Evolutionary conservation across 1,140 invertebrate genomes (phyloP).

Genomic region (Papilio machaon): DNA sequence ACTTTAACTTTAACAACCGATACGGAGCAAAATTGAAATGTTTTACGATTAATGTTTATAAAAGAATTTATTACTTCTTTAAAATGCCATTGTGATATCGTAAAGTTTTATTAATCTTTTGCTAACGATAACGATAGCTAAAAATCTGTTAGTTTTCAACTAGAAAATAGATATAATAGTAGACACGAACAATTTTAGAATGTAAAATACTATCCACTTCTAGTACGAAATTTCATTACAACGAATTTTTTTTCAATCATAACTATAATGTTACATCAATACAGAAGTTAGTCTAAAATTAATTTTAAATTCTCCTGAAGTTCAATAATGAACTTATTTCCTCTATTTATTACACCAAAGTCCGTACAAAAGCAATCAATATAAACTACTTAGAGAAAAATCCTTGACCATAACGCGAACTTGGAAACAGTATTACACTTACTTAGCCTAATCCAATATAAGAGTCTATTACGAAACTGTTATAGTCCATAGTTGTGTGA

Average conservation of each 20-base stretch:
- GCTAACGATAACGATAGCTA: neutral
- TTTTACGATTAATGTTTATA: constrained; percentile 32
- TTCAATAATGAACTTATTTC: neutral
- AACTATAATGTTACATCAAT: too few relatives aligned
- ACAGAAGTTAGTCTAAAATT: too few relatives aligned
- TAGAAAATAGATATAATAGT: neutral
- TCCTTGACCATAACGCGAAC: constrained; percentile 10
- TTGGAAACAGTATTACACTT: constrained; percentile 3
- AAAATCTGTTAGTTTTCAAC: neutral
- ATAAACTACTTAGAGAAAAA: neutral
- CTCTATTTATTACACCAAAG: neutral
- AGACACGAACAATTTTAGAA: neutral
- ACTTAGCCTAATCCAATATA: constrained; percentile 29
- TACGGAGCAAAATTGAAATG: constrained; percentile 36
- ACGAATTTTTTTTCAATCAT: too few relatives aligned
- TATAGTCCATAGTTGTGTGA: neutral
- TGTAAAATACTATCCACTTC: too few relatives aligned
- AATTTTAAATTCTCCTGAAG: neutral
- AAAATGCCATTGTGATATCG: constrained; percentile 10
- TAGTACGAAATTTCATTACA: too few relatives aligned
- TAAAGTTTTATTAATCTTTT: neutral
- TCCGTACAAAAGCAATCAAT: neutral
- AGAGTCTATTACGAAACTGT: constrained; percentile 9
- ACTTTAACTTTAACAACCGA: constrained; percentile 37
- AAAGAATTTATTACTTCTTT: constrained; percentile 19